Base-by-base conservation (phyloP, 2,797 vertebrate genomes). In the Nyctalus aviator region DNA sequence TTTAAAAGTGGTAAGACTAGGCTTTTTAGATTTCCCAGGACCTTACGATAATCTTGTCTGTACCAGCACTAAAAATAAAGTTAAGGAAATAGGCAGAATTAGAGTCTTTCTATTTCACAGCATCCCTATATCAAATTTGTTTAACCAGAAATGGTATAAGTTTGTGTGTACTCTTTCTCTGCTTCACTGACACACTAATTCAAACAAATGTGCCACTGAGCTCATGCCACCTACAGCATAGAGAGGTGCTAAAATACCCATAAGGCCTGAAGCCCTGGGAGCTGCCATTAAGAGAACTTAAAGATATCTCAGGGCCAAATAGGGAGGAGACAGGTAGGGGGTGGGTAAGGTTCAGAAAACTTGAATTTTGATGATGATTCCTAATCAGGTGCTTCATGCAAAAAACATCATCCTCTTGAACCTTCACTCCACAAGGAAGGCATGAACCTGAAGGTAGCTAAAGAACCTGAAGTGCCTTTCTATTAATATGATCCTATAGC, bases 51-150 rank as follows among this genome's bases (percentile, higher is more conserved):
- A 86, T 21, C 5, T 30, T 71, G 3, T 30, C 53, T 90, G 5
- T 79, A 79, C 44, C 50, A 32, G 37, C 17, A 53, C 50, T 76
- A 77, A 92, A 86, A 81, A 48, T 53, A 25, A 79, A 41, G 68
- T 50, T 79, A 62, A 75, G 46, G 27, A 86, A 88, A 35, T 64
- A 50, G 85, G 30, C 17, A 84, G 27, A 95, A 93, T 6, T 62
- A 35, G 66, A 77, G 4, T 83, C 35, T 85, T 90, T 35, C 44
- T 57, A n/a, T 88, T 92, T 96, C 41, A 78, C 10, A 73, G 68
- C 71, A 66, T 91, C 46, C 62, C 68, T 81, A 73, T 21, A 32
- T 21, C 32, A 96, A 94, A 96, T 90, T 72, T 78, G 27, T 27
- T 92, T 92, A 81, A 64, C n/a, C 13, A 4, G 15, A 3, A 50